Evolutionary conservation across 2,797 vertebrate genomes (phyloP).

Genomic region (Alauda arvensis): DNA sequence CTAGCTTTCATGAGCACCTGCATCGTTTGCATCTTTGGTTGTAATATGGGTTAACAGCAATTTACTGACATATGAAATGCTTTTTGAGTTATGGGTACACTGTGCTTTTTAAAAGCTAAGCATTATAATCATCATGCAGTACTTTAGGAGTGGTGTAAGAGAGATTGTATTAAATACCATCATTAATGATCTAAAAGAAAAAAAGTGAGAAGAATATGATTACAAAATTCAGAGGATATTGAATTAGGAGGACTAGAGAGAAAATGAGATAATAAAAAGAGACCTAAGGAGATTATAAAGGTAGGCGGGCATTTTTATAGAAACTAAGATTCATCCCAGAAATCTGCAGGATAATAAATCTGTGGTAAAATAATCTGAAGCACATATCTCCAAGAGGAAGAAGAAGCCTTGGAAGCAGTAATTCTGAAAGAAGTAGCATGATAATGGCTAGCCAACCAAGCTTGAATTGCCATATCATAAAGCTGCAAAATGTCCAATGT

Average conservation of each 20-base stretch:
- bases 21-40: neutral
- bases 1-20: neutral
- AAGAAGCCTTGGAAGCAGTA: constrained; percentile 26
- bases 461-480: constrained; percentile 45
- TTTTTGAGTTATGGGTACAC: constrained; percentile 19
- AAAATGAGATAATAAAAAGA: constrained; percentile 62
- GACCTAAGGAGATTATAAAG: constrained; percentile 53
- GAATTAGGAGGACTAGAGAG: constrained; percentile 46
- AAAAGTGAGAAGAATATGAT: constrained; percentile 38
- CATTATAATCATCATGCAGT: constrained; percentile 22
- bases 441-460: constrained; percentile 33
- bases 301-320: constrained; percentile 33
- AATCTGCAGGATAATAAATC: constrained; percentile 57
- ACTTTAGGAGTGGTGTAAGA: constrained; percentile 16
- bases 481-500: constrained; percentile 30
- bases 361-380: constrained; percentile 50
- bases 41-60: constrained; percentile 1
- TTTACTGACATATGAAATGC: constrained; percentile 13
- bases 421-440: constrained; percentile 32
- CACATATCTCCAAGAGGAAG: constrained; percentile 21
- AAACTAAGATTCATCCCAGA: constrained; percentile 1
- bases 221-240: constrained; percentile 58
- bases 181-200: constrained; percentile 52
- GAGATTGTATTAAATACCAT: constrained; percentile 33
- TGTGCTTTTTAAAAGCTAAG: constrained; percentile 29